A percentile compares a stretch with the other conserved stretches of the same genome.
Conservation (phyloP, 1,140 invertebrate genomes). For the Lethocerus indicus region DNA sequence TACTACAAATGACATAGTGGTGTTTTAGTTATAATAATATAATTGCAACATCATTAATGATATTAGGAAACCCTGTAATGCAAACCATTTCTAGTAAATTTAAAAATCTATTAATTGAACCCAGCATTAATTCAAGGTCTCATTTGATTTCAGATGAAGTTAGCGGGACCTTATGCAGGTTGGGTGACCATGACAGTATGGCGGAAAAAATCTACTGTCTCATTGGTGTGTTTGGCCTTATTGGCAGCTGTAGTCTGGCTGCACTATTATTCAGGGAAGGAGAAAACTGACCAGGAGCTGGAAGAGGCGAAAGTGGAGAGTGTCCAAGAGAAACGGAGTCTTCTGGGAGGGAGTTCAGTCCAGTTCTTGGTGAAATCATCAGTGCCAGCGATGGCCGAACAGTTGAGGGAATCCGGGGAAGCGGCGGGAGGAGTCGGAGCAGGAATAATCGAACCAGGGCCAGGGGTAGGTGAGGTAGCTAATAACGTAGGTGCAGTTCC, state of each 20-base stretch:
- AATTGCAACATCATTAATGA: no score
- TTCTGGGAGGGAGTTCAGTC: slow-evolving; percentile 9
- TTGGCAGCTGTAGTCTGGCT: slow-evolving; percentile 20
- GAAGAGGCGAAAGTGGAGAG: slow-evolving; percentile 1
- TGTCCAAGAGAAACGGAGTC: slow-evolving; percentile 11
- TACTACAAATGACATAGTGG: no score
- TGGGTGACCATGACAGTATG: slow-evolving; percentile 21
- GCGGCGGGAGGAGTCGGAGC: not conserved
- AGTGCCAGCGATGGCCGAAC: not conserved
- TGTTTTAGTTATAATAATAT: no score
- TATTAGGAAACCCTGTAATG: no score
- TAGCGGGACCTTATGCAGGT: slow-evolving; percentile 19
- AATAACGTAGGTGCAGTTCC: not conserved
- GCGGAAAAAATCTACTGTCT: slow-evolving; percentile 21
- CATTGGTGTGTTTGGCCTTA: slow-evolving; percentile 14
- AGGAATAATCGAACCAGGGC: not conserved
- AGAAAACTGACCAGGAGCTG: slow-evolving; percentile 2
- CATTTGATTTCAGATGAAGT: no score
- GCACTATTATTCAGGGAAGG: slow-evolving; percentile 19
- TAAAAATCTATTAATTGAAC: no score
- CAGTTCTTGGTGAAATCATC: slow-evolving; percentile 6
- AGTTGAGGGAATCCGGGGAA: not conserved
- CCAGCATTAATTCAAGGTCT: no score
- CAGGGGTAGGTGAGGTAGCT: not conserved
- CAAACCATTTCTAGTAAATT: no score